Evolutionary conservation across 2,797 vertebrate genomes (phyloP).

Genomic region (Bradypus variegatus): DNA sequence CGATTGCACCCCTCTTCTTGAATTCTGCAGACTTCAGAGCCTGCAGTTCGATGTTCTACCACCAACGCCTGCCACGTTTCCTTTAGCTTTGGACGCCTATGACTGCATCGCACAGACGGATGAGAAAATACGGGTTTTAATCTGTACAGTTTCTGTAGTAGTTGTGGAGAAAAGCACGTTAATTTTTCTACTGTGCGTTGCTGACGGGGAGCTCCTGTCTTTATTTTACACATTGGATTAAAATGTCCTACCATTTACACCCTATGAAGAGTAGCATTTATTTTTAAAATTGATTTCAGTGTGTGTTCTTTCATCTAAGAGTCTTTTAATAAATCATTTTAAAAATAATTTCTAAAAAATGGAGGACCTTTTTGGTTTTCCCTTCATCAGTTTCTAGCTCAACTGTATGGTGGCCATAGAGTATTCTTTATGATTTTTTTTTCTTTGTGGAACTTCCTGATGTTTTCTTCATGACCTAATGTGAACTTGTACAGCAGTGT

Average conservation of each 20-base stretch:
- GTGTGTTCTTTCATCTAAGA: background rate
- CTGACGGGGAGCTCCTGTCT: constrained; percentile 86
- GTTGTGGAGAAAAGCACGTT: constrained; percentile 99
- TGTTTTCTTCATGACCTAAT: background rate
- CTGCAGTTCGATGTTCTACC: constrained; percentile 61
- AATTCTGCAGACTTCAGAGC: constrained; percentile 57
- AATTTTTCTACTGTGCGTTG: constrained; percentile 88
- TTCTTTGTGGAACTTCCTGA: background rate
- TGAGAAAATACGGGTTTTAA: constrained; percentile 95
- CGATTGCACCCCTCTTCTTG: constrained; percentile 58
- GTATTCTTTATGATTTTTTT: background rate
- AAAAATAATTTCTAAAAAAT: background rate
- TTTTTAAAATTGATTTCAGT: background rate
- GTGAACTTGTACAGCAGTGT: too few relatives aligned
- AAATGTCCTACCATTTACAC: constrained; percentile 95
- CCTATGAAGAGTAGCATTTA: constrained; percentile 81
- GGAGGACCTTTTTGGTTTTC: background rate
- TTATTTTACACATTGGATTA: constrained; percentile 81
- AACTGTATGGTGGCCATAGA: background rate
- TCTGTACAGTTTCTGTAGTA: constrained; percentile 98
- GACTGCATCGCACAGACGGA: constrained; percentile 97
- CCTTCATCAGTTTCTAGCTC: background rate
- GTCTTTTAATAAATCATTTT: background rate
- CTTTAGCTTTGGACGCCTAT: constrained; percentile 84
- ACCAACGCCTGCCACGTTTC: constrained; percentile 62